These are phyloP conservation scores for Anomalospiza imberbis DNA, from an alignment of 2,797 vertebrate species.

Conservation along the genomic window DNA sequence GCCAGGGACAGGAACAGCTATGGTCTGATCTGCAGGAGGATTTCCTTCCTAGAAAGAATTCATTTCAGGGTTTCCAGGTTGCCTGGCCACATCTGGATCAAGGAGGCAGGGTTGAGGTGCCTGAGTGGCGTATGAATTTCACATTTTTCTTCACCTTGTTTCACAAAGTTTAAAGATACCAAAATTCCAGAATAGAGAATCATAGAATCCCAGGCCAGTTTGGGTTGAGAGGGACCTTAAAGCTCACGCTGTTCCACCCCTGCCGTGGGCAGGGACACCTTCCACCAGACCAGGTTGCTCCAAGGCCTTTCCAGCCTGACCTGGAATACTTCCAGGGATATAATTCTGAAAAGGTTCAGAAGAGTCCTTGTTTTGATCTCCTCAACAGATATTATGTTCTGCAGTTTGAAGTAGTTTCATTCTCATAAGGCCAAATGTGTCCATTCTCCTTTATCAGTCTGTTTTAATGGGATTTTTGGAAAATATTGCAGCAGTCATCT, in stretches of 20 bases:
- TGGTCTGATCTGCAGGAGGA: background rate
- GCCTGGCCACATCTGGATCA: no score
- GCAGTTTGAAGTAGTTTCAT: background rate
- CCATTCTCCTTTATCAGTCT: background rate
- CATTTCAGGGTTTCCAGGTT: background rate
- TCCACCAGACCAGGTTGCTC: background rate
- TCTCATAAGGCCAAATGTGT: background rate
- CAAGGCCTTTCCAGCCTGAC: background rate
- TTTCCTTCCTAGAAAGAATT: background rate
- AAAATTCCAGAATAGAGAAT: background rate
- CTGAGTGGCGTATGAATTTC: fast-evolving
- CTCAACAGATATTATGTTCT: background rate
- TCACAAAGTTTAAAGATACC: background rate
- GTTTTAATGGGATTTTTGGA: background rate
- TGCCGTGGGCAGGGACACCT: background rate
- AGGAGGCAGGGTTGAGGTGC: fast-evolving
- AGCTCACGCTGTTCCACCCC: background rate
- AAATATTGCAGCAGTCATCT: background rate
- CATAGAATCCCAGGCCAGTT: background rate
- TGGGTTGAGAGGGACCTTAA: background rate
- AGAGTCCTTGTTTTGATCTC: background rate
- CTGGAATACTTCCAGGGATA: background rate
- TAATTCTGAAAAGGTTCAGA: background rate
- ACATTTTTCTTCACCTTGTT: background rate
- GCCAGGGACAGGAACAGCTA: background rate